Conservation (phyloP, 2,888 invertebrate species). For the Pegoplata infirma region DNA sequence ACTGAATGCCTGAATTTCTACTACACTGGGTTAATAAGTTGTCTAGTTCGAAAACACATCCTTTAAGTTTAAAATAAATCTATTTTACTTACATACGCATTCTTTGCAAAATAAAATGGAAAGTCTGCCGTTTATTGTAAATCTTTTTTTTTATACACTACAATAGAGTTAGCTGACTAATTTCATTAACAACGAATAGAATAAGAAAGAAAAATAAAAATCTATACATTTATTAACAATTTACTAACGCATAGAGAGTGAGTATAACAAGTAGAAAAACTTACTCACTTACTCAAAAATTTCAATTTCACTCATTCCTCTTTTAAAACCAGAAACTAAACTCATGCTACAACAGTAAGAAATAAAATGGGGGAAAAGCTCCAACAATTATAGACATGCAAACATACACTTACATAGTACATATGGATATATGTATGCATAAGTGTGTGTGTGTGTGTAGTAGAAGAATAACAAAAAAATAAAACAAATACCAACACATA, state of each 20-base stretch:
- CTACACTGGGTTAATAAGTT: constrained; percentile 18
- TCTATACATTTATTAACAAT: neutral
- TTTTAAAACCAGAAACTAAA: neutral
- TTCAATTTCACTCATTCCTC: constrained; percentile 3
- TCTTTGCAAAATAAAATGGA: neutral
- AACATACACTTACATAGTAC: neutral
- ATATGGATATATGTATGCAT: too few species aligned
- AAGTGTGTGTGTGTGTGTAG: too few species aligned
- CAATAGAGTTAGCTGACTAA: neutral
- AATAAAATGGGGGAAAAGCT: constrained; percentile 18
- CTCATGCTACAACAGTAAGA: neutral
- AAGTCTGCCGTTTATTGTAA: neutral
- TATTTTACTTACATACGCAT: too few species aligned
- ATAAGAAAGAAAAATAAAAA: neutral
- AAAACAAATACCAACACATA: constrained; percentile 4
- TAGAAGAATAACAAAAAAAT: neutral
- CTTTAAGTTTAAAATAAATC: too few species aligned
- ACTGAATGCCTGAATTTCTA: too few species aligned
- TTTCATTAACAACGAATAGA: constrained; percentile 1
- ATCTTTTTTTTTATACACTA: neutral
- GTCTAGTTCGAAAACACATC: neutral
- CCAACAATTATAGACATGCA: constrained; percentile 26
- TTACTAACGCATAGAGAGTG: neutral
- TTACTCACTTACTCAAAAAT: neutral
- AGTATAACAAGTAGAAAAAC: neutral